Percentiles rank a stretch among this genome's conserved stretches.
These are phyloP conservation scores for Acanthopleura granulata DNA, from an alignment of 2,888 invertebrate species.

Conservation along the genomic window DNA sequence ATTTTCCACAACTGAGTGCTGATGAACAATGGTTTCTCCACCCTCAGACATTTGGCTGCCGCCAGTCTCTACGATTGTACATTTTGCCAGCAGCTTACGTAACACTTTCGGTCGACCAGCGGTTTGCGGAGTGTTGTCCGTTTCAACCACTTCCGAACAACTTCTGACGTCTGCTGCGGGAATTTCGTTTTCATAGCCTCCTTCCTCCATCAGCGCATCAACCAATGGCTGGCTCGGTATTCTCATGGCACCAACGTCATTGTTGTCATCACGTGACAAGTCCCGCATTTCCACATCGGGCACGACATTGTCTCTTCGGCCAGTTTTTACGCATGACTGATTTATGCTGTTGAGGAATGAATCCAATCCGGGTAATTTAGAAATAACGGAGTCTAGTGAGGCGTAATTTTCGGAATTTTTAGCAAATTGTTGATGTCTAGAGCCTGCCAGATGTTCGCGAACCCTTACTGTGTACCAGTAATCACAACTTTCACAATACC, in stretches of 20 bases:
- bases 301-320: neutral
- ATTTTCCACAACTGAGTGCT: neutral
- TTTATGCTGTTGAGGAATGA: constrained; percentile 20
- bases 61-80: neutral
- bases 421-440: constrained; percentile 23
- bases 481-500: constrained; percentile 29
- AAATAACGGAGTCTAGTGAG: constrained; percentile 21
- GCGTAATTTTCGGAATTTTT: constrained; percentile 24
- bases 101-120: neutral
- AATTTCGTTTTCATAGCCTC: neutral
- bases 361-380: constrained; percentile 23
- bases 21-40: neutral
- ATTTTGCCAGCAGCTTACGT: neutral
- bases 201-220: too few relatives aligned
- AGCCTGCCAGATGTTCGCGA: constrained; percentile 21
- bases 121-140: neutral
- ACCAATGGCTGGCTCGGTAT: neutral
- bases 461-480: constrained; percentile 22
- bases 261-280: neutral
- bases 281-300: neutral
- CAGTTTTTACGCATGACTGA: neutral
- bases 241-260: neutral
- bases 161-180: neutral
- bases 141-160: neutral
- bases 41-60: too few relatives aligned